These are phyloP conservation scores for Chionomys nivalis DNA, from an alignment of 2,113 vertebrate species.

Conservation along the genomic window DNA sequence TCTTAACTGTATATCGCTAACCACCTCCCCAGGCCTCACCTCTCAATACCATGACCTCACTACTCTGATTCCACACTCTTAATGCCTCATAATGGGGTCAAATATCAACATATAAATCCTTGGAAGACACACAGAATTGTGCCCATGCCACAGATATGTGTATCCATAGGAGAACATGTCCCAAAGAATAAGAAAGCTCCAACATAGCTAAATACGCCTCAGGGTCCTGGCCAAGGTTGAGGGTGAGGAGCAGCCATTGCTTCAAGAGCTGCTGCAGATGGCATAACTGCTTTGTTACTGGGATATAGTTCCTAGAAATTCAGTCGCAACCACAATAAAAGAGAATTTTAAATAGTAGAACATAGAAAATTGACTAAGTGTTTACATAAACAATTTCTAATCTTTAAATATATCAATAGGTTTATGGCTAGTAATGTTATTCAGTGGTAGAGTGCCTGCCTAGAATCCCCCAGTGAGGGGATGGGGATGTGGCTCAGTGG, in stretches of 20 bases:
- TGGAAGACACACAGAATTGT: not conserved
- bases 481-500: not conserved
- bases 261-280: not conserved
- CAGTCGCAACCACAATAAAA: not conserved
- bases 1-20: not conserved
- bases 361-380: not conserved
- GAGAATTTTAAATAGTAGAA: not conserved
- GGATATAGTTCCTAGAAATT: not conserved
- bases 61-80: not conserved
- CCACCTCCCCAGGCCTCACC: not conserved
- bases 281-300: not conserved
- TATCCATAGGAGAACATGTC: not conserved
- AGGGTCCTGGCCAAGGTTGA: not conserved
- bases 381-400: not conserved
- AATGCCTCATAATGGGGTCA: not conserved
- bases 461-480: not conserved
- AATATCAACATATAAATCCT: not conserved
- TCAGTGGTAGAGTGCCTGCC: not conserved
- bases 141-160: not conserved
- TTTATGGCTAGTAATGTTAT: not conserved
- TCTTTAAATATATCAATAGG: not conserved
- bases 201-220: not conserved
- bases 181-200: not conserved
- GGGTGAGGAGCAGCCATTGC: rapidly evolving
- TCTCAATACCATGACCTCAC: not conserved